These are phyloP conservation scores for Hypothenemus hampei DNA, from an alignment of 1,140 invertebrate species.

Conservation along the genomic window DNA sequence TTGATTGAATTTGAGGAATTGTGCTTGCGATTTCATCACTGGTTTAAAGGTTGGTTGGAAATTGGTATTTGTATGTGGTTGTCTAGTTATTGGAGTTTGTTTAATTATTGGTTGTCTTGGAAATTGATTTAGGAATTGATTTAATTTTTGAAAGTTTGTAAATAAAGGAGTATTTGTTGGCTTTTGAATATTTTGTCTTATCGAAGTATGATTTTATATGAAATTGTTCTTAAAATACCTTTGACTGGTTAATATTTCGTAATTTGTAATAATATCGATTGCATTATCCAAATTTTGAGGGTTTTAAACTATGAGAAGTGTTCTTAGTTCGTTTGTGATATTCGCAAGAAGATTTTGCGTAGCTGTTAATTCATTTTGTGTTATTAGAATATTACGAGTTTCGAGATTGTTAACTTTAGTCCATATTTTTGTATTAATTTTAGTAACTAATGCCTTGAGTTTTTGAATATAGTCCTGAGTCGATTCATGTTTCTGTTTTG, in stretches of 20 bases:
- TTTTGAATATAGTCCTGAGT: neutral
- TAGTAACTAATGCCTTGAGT: neutral
- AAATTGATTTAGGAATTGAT: too few relatives aligned
- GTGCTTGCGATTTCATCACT: too few relatives aligned
- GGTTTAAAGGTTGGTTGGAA: neutral
- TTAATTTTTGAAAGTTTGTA: neutral
- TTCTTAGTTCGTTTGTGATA: constrained; percentile 1
- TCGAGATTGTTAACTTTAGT: neutral
- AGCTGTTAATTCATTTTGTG: constrained; percentile 2
- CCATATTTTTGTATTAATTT: constrained; percentile 12
- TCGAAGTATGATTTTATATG: constrained; percentile 7
- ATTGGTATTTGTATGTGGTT: neutral
- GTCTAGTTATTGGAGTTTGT: neutral
- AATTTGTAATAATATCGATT: constrained; percentile 5
- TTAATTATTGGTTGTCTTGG: neutral
- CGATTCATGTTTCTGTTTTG: neutral
- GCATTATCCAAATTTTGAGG: constrained; percentile 1
- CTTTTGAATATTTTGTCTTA: constrained; percentile 9
- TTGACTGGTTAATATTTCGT: constrained; percentile 3
- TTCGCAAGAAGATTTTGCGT: constrained; percentile 8
- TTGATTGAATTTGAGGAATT: neutral
- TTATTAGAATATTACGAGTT: neutral
- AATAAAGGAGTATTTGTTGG: constrained; percentile 7
- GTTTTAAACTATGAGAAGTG: constrained; percentile 2
- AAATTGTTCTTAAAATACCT: constrained; percentile 10